Conservation (phyloP, 1,140 invertebrate genomes). For the Lordiphosa mommai region DNA sequence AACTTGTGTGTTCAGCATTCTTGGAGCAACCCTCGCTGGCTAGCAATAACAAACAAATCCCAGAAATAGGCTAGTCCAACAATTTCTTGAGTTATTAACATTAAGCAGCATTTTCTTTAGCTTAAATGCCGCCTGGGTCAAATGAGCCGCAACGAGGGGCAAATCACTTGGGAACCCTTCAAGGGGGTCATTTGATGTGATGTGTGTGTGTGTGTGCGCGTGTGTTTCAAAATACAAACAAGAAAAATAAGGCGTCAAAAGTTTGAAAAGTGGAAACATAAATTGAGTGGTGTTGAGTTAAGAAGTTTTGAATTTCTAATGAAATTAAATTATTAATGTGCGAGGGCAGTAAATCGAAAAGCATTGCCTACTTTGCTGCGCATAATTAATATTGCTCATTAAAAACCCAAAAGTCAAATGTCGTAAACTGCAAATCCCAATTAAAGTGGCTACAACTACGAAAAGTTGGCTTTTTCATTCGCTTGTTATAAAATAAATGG, state of each 20-base stretch:
- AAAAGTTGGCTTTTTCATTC: conserved; percentile 37
- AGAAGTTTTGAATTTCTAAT: conserved; percentile 32
- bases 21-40: not conserved
- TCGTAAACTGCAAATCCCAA: conserved; percentile 40
- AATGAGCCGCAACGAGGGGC: conserved; percentile 59
- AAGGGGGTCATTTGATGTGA: conserved; percentile 28
- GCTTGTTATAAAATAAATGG: conserved; percentile 33
- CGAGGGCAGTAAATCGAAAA: conserved; percentile 22
- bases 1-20: too few species aligned
- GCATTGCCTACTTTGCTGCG: conserved; percentile 51
- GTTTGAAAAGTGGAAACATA: too few species aligned
- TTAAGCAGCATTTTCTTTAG: conserved; percentile 40
- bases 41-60: not conserved
- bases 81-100: conserved; percentile 69
- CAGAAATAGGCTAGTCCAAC: conserved; percentile 19
- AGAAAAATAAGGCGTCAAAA: conserved; percentile 7
- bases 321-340: conserved; percentile 31
- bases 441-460: conserved; percentile 42
- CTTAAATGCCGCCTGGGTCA: conserved; percentile 23
- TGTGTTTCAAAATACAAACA: conserved; percentile 20
- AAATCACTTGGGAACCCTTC: conserved; percentile 55
- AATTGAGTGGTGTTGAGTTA: conserved; percentile 14
- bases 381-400: conserved; percentile 6
- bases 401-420: not conserved
- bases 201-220: conserved; percentile 19